Base-by-base conservation (phyloP, 2,113 vertebrate genomes). In the Pleuronectes platessa region DNA sequence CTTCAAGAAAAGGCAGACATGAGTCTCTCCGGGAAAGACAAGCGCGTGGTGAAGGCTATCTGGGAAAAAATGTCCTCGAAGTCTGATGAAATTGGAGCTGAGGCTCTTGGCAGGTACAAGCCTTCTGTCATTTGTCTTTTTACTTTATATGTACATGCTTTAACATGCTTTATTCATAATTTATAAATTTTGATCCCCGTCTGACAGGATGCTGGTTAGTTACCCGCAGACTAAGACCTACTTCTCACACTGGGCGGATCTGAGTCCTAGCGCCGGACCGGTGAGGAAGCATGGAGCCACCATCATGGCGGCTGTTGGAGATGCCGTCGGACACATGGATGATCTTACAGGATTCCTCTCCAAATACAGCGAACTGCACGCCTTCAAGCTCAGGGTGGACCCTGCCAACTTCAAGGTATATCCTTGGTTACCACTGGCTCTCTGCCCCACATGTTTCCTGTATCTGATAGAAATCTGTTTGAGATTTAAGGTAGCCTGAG, bases 201-300 rank as follows among this genome's bases (percentile, higher is more conserved):
- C 47, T 18, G 14, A 17, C 86, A 97, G 96, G 93, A 88, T 94
- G 90, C 91, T 97, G 71, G 0, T 0, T 0, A 11, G 90, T 71
- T 94, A 92, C 90, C 96, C 96, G 4, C 75, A 91, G 81, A 97
- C 96, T 90, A 97, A 97, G 92, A 96, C 95, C 58, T 98, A 97
- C 92, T 98, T 98, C 86, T 31, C 93, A 47, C 96, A 97, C 95
- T 96, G 95, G 62, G 85, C 82, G 27, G 94, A 96, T 83, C 0
- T 92, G 64, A 80, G 37, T 2, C 79, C 77, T 0, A 77, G 67
- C 77, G 96, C 96, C 1, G 14, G 79, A 15, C 81, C 87, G 4
- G 1, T 95, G 53, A 90, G 72, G 88, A 81, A 65, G 6, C 96
- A 97, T 0, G 96, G 96, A 24, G 74, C 70, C 31, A 92, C 86